A percentile compares a stretch with the other conserved stretches of the same genome.
These are phyloP conservation scores for Apamea sordens DNA, from an alignment of 2,888 invertebrate species.

Conservation along the genomic window DNA sequence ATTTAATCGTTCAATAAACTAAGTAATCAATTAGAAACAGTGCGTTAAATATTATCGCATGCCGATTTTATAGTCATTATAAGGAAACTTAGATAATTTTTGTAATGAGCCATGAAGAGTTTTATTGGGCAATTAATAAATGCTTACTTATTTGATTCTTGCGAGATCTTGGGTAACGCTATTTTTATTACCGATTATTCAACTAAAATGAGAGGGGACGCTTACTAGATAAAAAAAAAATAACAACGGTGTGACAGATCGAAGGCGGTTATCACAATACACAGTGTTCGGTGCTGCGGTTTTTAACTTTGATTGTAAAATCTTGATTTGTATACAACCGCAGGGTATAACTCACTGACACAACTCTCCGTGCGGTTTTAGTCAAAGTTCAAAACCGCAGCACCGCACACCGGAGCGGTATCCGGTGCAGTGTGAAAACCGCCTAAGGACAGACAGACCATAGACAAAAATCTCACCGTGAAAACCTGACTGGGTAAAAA, in stretches of 20 bases:
- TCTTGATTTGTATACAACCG: too few species aligned
- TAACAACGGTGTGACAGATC: background rate
- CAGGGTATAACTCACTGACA: too few species aligned
- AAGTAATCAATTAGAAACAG: background rate
- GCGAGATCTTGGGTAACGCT: background rate
- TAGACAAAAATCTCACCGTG: too few species aligned
- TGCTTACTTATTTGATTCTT: conserved; percentile 5
- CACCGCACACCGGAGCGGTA: too few species aligned
- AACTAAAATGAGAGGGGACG: background rate
- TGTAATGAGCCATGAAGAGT: conserved; percentile 8
- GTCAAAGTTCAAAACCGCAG: too few species aligned
- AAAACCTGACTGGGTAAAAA: too few species aligned
- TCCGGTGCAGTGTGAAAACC: too few species aligned
- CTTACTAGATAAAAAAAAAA: background rate
- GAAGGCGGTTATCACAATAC: background rate
- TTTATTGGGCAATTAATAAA: conserved; percentile 8
- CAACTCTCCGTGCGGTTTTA: too few species aligned
- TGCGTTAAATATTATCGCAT: conserved; percentile 7
- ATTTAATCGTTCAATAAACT: background rate
- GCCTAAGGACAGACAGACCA: too few species aligned
- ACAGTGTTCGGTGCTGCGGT: too few species aligned
- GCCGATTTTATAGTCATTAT: conserved; percentile 20
- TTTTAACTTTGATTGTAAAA: too few species aligned
- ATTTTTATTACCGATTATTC: background rate
- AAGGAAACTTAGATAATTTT: conserved; percentile 2